phyloP scores from a whole-genome alignment of 2,113 vertebrate genomes.

The Heterochromis multidens region DNA sequence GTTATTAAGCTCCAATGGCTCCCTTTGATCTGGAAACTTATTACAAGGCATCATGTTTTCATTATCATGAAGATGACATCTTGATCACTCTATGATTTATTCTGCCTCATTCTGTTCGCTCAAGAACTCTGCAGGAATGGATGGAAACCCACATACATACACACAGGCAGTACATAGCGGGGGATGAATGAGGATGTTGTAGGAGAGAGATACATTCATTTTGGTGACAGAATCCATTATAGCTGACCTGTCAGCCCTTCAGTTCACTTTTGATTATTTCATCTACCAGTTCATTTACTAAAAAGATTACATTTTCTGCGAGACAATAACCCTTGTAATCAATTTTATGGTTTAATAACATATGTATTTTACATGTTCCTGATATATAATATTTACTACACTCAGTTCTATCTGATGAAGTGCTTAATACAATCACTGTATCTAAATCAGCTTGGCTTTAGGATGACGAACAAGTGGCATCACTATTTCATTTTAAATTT shows the following conservation, averaged over 20 bases:
- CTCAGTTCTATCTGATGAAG: neutral
- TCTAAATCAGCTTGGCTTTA: neutral
- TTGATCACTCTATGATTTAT: conserved; percentile 69
- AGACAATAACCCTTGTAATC: conserved; percentile 60
- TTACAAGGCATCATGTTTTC: conserved; percentile 70
- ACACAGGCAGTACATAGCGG: neutral
- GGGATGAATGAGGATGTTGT: conserved; percentile 14
- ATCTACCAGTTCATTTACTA: conserved; percentile 42
- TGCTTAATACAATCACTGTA: neutral
- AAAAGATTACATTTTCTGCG: conserved; percentile 49
- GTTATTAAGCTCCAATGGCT: conserved; percentile 45
- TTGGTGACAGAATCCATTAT: conserved; percentile 65
- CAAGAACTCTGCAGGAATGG: conserved; percentile 49
- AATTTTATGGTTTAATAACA: conserved; percentile 45
- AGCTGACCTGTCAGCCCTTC: conserved; percentile 60
- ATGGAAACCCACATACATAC: neutral
- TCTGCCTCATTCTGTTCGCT: conserved; percentile 61
- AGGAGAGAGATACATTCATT: conserved; percentile 44
- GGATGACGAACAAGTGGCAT: neutral
- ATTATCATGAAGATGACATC: conserved; percentile 72
- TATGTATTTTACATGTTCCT: conserved; percentile 23
- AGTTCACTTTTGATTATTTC: conserved; percentile 59
- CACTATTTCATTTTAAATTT: neutral
- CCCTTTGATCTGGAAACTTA: conserved; percentile 61
- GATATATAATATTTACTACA: conserved; percentile 15